Percentiles rank a stretch among this genome's conserved stretches.
Conservation (phyloP, 1,140 invertebrate species). For the Drosophila kanapiae region DNA sequence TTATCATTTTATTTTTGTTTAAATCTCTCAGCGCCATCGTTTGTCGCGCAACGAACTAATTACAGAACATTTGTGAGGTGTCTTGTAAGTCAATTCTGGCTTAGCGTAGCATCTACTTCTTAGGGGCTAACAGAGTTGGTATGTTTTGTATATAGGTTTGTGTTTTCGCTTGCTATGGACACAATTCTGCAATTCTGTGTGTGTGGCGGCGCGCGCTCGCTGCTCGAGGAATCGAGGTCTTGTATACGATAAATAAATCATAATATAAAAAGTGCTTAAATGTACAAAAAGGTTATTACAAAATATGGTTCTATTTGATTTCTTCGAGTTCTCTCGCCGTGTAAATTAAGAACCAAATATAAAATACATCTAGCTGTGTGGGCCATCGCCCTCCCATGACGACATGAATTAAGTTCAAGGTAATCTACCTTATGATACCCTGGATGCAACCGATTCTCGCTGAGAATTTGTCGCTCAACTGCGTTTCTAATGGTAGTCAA, state of each 20-base stretch:
- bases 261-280: constrained; percentile 67
- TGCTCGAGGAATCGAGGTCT: constrained; percentile 27
- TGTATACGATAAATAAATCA: constrained; percentile 58
- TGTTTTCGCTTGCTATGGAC: constrained; percentile 26
- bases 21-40: constrained; percentile 33
- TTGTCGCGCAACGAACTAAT: constrained; percentile 58
- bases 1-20: constrained; percentile 57
- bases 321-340: constrained; percentile 33
- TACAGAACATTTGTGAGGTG: constrained; percentile 54
- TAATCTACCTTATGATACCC: constrained; percentile 52
- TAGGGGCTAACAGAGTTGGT: constrained; percentile 70
- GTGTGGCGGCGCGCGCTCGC: constrained; percentile 4
- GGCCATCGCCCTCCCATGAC: constrained; percentile 13
- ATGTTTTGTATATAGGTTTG: constrained; percentile 33
- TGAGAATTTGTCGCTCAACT: constrained; percentile 22
- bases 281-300: constrained; percentile 65
- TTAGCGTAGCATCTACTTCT: constrained; percentile 68
- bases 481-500: constrained; percentile 25
- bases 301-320: constrained; percentile 72
- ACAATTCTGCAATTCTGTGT: constrained; percentile 22
- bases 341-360: constrained; percentile 32
- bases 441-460: constrained; percentile 25
- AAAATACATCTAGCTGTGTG: constrained; percentile 55
- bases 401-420: constrained; percentile 39
- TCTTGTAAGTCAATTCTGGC: constrained; percentile 41